These are phyloP conservation scores for Anastrepha ludens DNA, from an alignment of 1,140 invertebrate genomes.

Conservation along the genomic window DNA sequence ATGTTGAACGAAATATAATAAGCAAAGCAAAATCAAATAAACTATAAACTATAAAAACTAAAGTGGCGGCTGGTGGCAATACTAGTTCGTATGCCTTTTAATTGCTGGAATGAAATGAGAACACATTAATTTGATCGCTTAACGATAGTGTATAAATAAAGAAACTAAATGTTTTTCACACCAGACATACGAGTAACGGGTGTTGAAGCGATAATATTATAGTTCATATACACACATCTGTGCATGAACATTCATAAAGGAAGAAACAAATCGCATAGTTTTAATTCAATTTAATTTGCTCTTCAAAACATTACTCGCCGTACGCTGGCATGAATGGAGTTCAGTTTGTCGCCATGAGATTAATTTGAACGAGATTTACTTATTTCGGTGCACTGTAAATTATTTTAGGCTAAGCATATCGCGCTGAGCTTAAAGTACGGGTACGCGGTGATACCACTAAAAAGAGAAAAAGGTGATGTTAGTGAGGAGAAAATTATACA, in stretches of 20 bases:
- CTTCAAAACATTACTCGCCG: background rate
- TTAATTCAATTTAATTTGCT: background rate
- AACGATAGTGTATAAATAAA: background rate
- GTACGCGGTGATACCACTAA: too few species aligned
- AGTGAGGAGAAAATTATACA: too few species aligned
- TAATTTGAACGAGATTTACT: too few species aligned
- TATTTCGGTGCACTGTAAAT: too few species aligned
- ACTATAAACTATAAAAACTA: slow-evolving; percentile 5
- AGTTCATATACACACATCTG: too few species aligned
- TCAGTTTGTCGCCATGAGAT: too few species aligned
- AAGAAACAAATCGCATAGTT: background rate
- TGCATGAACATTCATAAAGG: background rate
- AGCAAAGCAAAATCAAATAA: background rate
- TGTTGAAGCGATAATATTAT: background rate
- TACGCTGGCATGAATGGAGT: too few species aligned
- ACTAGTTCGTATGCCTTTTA: background rate
- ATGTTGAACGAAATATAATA: background rate
- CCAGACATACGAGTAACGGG: background rate
- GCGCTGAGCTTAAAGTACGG: too few species aligned
- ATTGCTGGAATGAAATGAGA: background rate
- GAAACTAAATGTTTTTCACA: too few species aligned
- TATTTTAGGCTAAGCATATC: too few species aligned
- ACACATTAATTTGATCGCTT: background rate
- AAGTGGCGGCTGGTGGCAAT: background rate
- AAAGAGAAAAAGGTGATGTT: too few species aligned